Conservation (phyloP, 2,888 invertebrate genomes). For the Peribatodes rhomboidaria region DNA sequence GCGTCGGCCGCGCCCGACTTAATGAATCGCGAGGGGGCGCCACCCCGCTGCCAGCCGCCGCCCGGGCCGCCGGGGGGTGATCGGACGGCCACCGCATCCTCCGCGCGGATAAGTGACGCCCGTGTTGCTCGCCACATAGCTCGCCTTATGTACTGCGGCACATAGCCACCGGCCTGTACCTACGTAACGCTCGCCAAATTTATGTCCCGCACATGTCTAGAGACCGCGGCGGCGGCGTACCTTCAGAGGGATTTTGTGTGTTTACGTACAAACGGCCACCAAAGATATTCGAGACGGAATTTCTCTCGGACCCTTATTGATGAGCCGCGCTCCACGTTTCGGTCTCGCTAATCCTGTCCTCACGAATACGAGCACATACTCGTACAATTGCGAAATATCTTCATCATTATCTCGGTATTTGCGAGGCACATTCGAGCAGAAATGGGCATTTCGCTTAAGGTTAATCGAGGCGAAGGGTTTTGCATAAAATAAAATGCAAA, state of each 20-base stretch:
- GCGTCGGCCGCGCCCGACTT: constrained; percentile 86
- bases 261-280: constrained; percentile 79
- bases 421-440: constrained; percentile 39
- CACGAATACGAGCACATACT: constrained; percentile 40
- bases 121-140: constrained; percentile 83
- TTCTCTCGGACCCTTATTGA: constrained; percentile 81
- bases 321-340: constrained; percentile 59
- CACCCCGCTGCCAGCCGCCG: constrained; percentile 47
- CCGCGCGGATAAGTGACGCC: constrained; percentile 86
- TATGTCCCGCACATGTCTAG: constrained; percentile 87
- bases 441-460: constrained; percentile 50
- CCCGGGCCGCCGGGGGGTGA: constrained; percentile 70
- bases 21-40: constrained; percentile 81
- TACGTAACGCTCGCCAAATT: constrained; percentile 85
- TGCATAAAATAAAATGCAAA: constrained; percentile 66
- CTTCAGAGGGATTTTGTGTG: constrained; percentile 86
- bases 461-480: constrained; percentile 58
- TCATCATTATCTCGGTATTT: constrained; percentile 46
- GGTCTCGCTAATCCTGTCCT: constrained; percentile 62
- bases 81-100: constrained; percentile 85
- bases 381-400: constrained; percentile 42
- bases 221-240: constrained; percentile 84
- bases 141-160: constrained; percentile 80
- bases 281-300: constrained; percentile 83
- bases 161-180: constrained; percentile 82